Evolutionary conservation across 2,113 vertebrate genomes (phyloP), one percentile per base, ranked within the genome.

Genomic region (Melanostigma gelatinosum): DNA sequence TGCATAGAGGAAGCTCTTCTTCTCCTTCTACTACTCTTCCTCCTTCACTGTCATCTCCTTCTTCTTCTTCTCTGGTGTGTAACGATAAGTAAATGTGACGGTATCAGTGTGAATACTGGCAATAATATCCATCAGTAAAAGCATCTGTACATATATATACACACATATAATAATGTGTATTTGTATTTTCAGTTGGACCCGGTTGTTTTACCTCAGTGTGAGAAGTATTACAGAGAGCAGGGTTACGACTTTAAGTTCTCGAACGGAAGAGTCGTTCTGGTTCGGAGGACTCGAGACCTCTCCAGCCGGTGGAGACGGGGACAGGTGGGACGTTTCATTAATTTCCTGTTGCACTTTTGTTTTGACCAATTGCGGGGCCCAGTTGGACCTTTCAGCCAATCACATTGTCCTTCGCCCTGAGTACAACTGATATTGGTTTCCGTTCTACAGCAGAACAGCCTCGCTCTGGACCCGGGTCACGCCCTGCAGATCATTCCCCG

Each of bases 181-280:
- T 24, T 78, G 82, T 82, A 55, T 85, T 83, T 64, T 8, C 87
- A 96, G 96, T 55, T 95, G 72, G 89, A 94, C 24, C 87, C 93
- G 27, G 87, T 64, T 48, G 38, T 75, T 63, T 83, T 95, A 73
- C 97, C 96, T 22, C 83, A 79, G 16, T 97, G 97, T 93, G 94
- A 96, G 79, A 75, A 93, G 34, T 97, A 96, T 88, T 97, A 94
- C 89, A 94, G 93, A 77, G 90, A 95, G 27, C 95, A 92, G 90
- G 96, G 96, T 64, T 96, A 94, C 52, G 94, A 96, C 79, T 96
- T 97, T 55, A 89, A 71, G 20, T 85, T 95, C 85, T 91, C 91
- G 50, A 94, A 96, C 50, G 96, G 96, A 73, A 95, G 87, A 61
- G 92, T 97, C 58, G 85, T 97, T 36, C 83, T 97, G 80, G 92